Percentiles rank a stretch among this genome's conserved stretches.
These are phyloP conservation scores for Cistogaster globosa DNA, from an alignment of 2,888 invertebrate genomes.

Conservation along the genomic window DNA sequence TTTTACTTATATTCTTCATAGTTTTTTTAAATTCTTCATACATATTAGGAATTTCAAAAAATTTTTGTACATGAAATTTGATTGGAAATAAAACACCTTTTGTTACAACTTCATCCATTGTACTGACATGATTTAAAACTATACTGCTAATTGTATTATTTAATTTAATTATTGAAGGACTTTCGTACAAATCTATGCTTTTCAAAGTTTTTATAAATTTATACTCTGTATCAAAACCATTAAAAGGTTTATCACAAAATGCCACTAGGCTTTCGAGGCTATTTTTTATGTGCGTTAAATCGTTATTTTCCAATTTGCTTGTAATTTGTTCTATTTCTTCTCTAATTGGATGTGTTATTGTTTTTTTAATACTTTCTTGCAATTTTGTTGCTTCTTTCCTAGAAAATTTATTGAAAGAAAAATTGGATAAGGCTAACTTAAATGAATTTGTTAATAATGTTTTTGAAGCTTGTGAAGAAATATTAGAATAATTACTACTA, in stretches of 20 bases:
- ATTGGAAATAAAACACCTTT: conserved; percentile 19
- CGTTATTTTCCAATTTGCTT: too few relatives aligned
- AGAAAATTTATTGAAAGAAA: background rate
- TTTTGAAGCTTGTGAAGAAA: background rate
- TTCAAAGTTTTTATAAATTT: conserved; percentile 27
- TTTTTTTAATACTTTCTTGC: background rate
- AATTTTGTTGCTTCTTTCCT: too few relatives aligned
- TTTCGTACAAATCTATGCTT: too few relatives aligned
- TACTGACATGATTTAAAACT: background rate
- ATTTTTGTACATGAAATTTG: conserved; percentile 16
- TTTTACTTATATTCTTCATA: too few relatives aligned
- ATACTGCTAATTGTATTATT: conserved; percentile 20
- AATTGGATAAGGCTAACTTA: background rate
- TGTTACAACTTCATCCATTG: too few relatives aligned
- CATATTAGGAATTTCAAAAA: too few relatives aligned
- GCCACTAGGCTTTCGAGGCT: too few relatives aligned
- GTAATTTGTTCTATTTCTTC: too few relatives aligned
- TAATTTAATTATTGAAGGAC: too few relatives aligned
- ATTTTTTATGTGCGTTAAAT: too few relatives aligned
- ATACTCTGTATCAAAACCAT: conserved; percentile 26
- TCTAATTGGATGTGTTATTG: background rate
- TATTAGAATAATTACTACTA: background rate
- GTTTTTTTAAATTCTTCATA: too few relatives aligned
- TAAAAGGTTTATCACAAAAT: conserved; percentile 5
- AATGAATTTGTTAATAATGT: conserved; percentile 5